A percentile compares a stretch with the other conserved stretches of the same genome.
phyloP scores from a whole-genome alignment of 1,140 invertebrate genomes.

The Hermatobates lingyangjiaoensis region DNA sequence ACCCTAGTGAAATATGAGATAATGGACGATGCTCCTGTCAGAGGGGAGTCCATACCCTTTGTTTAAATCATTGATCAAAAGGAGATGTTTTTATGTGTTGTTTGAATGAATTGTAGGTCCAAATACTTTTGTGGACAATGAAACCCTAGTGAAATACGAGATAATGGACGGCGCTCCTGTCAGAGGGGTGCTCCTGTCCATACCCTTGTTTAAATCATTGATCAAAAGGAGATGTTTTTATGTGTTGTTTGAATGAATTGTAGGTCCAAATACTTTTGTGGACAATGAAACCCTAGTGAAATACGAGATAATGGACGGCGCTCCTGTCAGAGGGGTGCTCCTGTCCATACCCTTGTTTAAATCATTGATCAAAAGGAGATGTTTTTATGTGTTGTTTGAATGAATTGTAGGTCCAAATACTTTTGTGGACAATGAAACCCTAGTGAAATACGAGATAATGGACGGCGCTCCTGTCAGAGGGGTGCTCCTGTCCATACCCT shows the following conservation, averaged over 20 bases:
- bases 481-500: conserved; percentile 95
- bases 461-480: conserved; percentile 96
- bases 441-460: conserved; percentile 99
- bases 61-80: no score
- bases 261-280: conserved; percentile 83
- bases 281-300: conserved; percentile 99
- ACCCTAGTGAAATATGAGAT: conserved; percentile 99
- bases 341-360: conserved; percentile 97
- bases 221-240: no score
- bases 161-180: conserved; percentile 99
- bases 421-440: conserved; percentile 97
- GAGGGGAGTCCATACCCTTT: conserved; percentile 95
- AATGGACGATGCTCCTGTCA: conserved; percentile 98
- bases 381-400: no score
- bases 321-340: conserved; percentile 90
- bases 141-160: conserved; percentile 98
- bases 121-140: conserved; percentile 95
- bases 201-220: conserved; percentile 91
- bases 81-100: no score
- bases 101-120: conserved; percentile 52
- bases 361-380: no score
- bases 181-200: conserved; percentile 93
- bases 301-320: conserved; percentile 99
- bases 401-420: conserved; percentile 67
- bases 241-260: no score